These are phyloP conservation scores for Mythimna loreyi DNA, from an alignment of 2,888 invertebrate species.

Conservation along the genomic window DNA sequence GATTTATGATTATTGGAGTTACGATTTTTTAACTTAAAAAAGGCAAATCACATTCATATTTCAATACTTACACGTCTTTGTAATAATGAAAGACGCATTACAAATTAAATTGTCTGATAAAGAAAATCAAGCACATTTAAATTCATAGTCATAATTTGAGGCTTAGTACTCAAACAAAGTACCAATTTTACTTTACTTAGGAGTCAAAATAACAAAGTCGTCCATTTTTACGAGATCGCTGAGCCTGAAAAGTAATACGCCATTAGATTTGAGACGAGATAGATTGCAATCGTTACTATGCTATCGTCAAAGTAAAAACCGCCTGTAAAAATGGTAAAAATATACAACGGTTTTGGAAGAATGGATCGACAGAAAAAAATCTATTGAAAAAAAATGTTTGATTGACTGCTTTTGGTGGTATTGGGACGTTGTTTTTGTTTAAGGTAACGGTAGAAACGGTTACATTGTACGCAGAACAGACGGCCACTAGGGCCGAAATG, in stretches of 20 bases:
- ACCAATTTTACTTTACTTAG: conserved; percentile 39
- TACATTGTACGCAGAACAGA: no score
- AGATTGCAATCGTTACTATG: conserved; percentile 46
- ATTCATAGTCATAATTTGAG: conserved; percentile 46
- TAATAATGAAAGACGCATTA: background rate
- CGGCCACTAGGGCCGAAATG: no score
- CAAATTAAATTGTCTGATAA: conserved; percentile 20
- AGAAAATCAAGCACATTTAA: conserved; percentile 31
- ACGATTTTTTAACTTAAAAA: no score
- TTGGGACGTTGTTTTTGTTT: no score
- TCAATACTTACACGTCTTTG: background rate
- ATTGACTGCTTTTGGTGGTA: no score
- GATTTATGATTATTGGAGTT: no score
- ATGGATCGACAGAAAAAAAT: background rate
- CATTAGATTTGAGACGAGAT: conserved; percentile 48
- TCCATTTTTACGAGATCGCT: conserved; percentile 38
- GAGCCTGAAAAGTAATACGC: conserved; percentile 42
- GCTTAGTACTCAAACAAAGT: conserved; percentile 37
- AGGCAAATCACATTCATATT: background rate
- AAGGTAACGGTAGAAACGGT: no score
- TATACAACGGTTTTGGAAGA: background rate
- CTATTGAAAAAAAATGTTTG: no score
- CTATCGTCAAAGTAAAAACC: background rate
- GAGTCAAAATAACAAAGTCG: conserved; percentile 36
- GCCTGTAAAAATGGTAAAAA: background rate